phyloP scores from a whole-genome alignment of 1,140 invertebrate species.

The Antheraea mylitta region DNA sequence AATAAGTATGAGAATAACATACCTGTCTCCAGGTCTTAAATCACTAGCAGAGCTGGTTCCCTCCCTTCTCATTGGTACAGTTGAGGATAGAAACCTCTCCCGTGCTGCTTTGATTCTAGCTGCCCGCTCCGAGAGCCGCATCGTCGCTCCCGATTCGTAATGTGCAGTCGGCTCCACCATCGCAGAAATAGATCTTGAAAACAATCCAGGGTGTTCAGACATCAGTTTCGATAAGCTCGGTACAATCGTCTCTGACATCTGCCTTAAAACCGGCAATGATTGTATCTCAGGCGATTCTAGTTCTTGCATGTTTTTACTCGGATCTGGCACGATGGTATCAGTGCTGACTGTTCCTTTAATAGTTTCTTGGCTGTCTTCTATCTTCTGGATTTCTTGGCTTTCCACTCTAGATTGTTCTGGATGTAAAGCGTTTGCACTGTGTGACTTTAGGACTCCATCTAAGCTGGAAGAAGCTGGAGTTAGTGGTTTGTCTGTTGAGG shows the following conservation, averaged over 20 bases:
- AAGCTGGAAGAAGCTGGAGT: constrained; percentile 37
- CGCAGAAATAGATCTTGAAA: constrained; percentile 55
- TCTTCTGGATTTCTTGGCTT: constrained; percentile 25
- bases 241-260: constrained; percentile 50
- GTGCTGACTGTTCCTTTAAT: constrained; percentile 44
- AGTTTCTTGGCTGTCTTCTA: constrained; percentile 50
- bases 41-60: constrained; percentile 67
- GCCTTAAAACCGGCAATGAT: constrained; percentile 41
- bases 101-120: constrained; percentile 81
- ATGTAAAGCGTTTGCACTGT: constrained; percentile 63
- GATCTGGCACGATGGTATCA: constrained; percentile 56
- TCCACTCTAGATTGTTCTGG: constrained; percentile 38
- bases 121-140: constrained; percentile 71
- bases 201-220: constrained; percentile 45
- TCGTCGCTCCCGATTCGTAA: constrained; percentile 26
- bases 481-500: constrained; percentile 54
- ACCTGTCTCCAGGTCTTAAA: constrained; percentile 68
- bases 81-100: constrained; percentile 80
- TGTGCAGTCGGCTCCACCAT: constrained; percentile 31
- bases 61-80: constrained; percentile 54
- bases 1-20: background rate
- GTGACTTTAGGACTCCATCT: constrained; percentile 65
- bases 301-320: constrained; percentile 32
- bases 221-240: constrained; percentile 49
- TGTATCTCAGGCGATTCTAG: constrained; percentile 14